Conservation (phyloP, 2,888 invertebrate species). For the Lycophotia porphyrea region DNA sequence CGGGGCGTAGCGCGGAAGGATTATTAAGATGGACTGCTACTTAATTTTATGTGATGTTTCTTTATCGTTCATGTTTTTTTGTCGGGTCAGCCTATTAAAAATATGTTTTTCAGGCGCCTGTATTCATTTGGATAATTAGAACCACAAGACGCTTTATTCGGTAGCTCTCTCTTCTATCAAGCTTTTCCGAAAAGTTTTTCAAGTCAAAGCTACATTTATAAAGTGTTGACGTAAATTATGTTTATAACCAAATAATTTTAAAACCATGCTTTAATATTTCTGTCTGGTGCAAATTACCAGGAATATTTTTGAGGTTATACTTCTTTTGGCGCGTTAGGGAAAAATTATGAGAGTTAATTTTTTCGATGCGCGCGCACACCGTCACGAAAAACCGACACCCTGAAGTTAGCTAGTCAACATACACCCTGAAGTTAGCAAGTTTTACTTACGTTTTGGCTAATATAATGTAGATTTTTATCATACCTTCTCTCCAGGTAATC, state of each 20-base stretch:
- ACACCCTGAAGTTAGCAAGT: too few relatives aligned
- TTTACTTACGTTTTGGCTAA: too few relatives aligned
- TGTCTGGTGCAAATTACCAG: too few relatives aligned
- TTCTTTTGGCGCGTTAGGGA: too few relatives aligned
- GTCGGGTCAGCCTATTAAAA: background rate
- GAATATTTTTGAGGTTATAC: too few relatives aligned
- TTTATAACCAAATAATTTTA: background rate
- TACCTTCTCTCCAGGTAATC: too few relatives aligned
- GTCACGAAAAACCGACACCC: too few relatives aligned
- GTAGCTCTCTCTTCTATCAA: background rate
- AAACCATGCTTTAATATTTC: too few relatives aligned
- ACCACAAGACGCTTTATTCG: background rate
- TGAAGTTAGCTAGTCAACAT: too few relatives aligned
- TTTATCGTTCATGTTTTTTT: background rate
- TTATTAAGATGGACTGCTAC: constrained; percentile 33
- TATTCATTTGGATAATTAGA: background rate
- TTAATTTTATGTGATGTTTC: constrained; percentile 29
- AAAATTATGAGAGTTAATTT: too few relatives aligned
- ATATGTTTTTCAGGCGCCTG: background rate
- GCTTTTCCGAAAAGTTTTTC: background rate
- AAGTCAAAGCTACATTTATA: background rate
- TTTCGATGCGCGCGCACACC: too few relatives aligned
- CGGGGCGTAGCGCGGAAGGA: background rate
- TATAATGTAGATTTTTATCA: too few relatives aligned
- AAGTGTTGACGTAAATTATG: background rate